Conservation (phyloP, 1,140 invertebrate species). For the Eriocheir sinensis region DNA sequence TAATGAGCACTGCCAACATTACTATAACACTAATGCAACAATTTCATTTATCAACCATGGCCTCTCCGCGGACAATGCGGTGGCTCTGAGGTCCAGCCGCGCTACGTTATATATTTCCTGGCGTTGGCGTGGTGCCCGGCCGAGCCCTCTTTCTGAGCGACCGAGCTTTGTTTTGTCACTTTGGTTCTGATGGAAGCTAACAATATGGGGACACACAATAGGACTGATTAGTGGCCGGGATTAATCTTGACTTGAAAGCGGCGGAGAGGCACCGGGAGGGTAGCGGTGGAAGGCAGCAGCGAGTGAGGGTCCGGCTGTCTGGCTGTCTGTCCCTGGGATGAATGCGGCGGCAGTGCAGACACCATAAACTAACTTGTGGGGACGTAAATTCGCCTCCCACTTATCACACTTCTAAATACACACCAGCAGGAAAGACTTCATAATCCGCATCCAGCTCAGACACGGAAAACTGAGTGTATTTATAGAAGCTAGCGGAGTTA, state of each 20-base stretch:
- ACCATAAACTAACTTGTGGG: background rate
- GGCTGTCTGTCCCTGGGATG: background rate
- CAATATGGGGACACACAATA: background rate
- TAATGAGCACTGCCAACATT: too few species aligned
- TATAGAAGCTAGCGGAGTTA: too few species aligned
- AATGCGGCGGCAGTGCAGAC: background rate
- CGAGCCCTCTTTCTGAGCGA: background rate
- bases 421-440: too few species aligned
- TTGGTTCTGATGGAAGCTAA: background rate
- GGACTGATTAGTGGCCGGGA: background rate
- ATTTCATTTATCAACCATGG: too few species aligned
- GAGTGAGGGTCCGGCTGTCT: background rate
- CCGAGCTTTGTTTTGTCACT: background rate
- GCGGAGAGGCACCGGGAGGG: background rate
- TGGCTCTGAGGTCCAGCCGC: too few species aligned
- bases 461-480: too few species aligned
- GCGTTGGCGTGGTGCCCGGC: background rate
- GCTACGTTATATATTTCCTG: too few species aligned
- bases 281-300: background rate
- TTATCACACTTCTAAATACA: background rate
- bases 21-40: too few species aligned
- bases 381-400: background rate
- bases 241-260: slow-evolving; percentile 5
- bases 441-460: too few species aligned
- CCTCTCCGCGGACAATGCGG: too few species aligned